phyloP scores from a whole-genome alignment of 2,888 invertebrate species.

The Seira sanloemensis region DNA sequence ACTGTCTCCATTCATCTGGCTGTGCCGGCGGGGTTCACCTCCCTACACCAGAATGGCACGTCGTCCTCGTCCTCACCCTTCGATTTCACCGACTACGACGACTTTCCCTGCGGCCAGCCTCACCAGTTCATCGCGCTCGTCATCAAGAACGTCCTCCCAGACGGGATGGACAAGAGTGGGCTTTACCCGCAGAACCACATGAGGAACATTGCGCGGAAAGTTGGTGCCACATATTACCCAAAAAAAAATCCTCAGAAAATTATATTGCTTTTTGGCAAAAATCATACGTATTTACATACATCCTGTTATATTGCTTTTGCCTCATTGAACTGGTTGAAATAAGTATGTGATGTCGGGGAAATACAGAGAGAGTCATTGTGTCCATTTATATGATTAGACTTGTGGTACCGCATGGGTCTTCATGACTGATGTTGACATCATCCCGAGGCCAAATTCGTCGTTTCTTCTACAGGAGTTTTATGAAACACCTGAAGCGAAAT shows the following conservation, averaged over 20 bases:
- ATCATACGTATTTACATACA: too few relatives aligned
- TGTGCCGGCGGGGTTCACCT: constrained; percentile 78
- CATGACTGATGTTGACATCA: constrained; percentile 91
- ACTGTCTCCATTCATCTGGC: constrained; percentile 86
- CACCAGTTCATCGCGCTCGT: constrained; percentile 81
- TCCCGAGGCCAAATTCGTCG: constrained; percentile 86
- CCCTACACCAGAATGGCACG: constrained; percentile 36
- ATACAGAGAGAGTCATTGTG: not conserved
- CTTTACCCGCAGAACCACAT: constrained; percentile 93
- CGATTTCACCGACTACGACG: constrained; percentile 73
- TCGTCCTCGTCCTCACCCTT: constrained; percentile 26
- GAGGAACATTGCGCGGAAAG: constrained; percentile 88
- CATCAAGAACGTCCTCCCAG: constrained; percentile 79
- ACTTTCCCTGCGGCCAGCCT: constrained; percentile 82
- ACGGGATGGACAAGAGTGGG: constrained; percentile 69
- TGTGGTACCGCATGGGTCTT: constrained; percentile 87
- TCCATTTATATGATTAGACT: constrained; percentile 76
- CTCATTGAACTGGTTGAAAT: too few relatives aligned
- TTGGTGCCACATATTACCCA: too few relatives aligned
- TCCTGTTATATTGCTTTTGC: too few relatives aligned
- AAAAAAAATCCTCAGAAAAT: too few relatives aligned
- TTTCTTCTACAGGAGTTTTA: constrained; percentile 78
- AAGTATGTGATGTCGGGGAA: too few relatives aligned
- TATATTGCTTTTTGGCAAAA: not conserved
- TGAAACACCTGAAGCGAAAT: constrained; percentile 68